Evolutionary conservation across 2,113 vertebrate genomes (phyloP).

Genomic region (Semicossyphus pulcher): DNA sequence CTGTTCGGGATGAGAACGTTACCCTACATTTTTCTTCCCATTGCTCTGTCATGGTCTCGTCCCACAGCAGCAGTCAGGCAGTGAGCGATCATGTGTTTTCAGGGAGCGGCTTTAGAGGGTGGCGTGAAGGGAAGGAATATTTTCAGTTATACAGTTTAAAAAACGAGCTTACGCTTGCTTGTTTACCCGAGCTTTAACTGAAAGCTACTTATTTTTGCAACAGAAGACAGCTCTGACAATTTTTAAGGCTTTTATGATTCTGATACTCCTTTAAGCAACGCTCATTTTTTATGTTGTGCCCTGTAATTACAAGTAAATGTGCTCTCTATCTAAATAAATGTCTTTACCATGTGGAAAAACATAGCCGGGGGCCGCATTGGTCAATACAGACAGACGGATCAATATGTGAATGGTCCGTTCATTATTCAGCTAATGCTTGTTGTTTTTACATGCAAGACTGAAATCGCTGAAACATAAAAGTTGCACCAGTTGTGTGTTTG

Average conservation of each 20-base stretch:
- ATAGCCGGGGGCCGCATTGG: slow-evolving; percentile 63
- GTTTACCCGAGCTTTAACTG: neutral
- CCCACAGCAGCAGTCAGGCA: neutral
- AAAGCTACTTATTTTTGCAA: slow-evolving; percentile 9
- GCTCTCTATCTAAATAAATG: slow-evolving; percentile 71
- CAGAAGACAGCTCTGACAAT: slow-evolving; percentile 16
- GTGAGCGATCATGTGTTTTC: neutral
- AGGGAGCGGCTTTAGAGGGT: too few species aligned
- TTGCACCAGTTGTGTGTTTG: slow-evolving; percentile 37
- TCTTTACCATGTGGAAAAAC: slow-evolving; percentile 61
- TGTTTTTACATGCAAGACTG: slow-evolving; percentile 57
- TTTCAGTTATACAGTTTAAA: neutral
- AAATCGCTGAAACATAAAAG: slow-evolving; percentile 47
- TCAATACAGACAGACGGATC: slow-evolving; percentile 79
- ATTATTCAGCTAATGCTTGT: slow-evolving; percentile 79
- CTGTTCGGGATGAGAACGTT: neutral
- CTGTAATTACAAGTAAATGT: slow-evolving; percentile 65
- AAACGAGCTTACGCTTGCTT: neutral
- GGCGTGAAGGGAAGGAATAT: neutral
- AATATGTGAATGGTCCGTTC: slow-evolving; percentile 77
- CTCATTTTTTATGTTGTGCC: slow-evolving; percentile 49
- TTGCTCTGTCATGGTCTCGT: neutral
- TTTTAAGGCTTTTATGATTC: slow-evolving; percentile 41
- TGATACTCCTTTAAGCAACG: slow-evolving; percentile 28
- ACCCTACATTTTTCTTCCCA: neutral